Base-by-base conservation (phyloP, 2,888 invertebrate genomes). In the Camptogramma bilineatum region DNA sequence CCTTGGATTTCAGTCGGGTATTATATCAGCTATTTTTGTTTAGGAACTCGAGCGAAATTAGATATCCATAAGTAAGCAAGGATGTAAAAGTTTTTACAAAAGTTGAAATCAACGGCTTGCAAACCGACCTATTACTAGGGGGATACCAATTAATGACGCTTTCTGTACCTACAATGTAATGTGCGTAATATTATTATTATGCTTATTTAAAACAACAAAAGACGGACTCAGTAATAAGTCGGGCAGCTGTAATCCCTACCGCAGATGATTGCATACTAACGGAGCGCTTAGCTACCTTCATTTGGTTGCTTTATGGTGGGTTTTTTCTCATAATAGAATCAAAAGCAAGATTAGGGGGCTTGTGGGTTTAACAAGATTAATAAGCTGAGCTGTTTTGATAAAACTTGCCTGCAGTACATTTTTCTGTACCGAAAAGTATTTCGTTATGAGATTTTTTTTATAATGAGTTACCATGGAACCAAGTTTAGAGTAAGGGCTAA, bases 321-420 rank as follows among this genome's bases (percentile, higher is more conserved):
- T 62, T 65, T 53, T 60, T 66, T 62, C 52, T 65, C 54, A 54
- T 66, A 62, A 62, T 19, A 24, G n/a, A 58, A 66, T 62, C 57
- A 34, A 19, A 54, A 52, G 52, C 54, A 47, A 62, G 65, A 62
- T 58, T 57, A 57, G 39, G 28, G 31, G 39, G 18, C 21, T 31
- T 24, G 24, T 60, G 59, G 71, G 72, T 71, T 9, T 50, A 53
- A 54, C 47, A 34, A 59, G 46, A 59, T 52, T 52, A 48, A 4
- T 60, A 56, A 56, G 52, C 28, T 42, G 13, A 19, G n/a, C 47
- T 60, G 39, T 34, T 52, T 52, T 19, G 31, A 46, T 47, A 34
- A 31, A 2, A 17, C 31, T 52, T 44, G n/a, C 13, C 16, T 44
- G 16, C 13, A 16, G 16, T 17, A 7, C 7, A 16, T 17, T 17